Base-by-base conservation (phyloP, 2,113 vertebrate genomes). In the Equus quagga region DNA sequence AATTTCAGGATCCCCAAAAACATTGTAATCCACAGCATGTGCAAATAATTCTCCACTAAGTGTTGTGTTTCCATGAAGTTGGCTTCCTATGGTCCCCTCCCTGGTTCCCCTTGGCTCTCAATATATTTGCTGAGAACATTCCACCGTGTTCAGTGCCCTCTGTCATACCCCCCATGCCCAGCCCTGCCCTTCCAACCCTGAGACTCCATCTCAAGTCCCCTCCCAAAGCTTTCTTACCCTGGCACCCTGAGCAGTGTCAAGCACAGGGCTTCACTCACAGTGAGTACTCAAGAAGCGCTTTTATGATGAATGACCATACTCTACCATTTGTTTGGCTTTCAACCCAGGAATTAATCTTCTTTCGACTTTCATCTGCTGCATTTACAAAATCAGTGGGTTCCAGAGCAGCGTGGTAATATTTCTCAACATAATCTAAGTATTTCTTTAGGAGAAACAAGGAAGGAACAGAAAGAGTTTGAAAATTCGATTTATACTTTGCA, bases 341-440 rank as follows among this genome's bases (percentile, higher is more conserved):
- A 31, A 99, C 99, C 99, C 99, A 99, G 93, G 97, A 97, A 98
- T 99, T 99, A 98, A 99, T 99, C 97, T 99, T 98, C 41, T 92
- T 97, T 98, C 99, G 98, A 97, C 99, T 98, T 87, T 98, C 98
- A 26, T 99, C 99, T 81, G 99, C 24, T 89, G 98, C 98, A 62
- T 99, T 98, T 65, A 99, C 88, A 97, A 99, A 99, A 96, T 99
- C 99, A 70, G 99, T 98, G 3, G 64, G 90, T 97, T 99, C 99
- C 99, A 99, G 97, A 67, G 99, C 99, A 60, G 99, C 99, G 58
- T 98, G 98, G 97, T 99, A 99, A 96, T 99, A 97, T 98, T 99
- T 99, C 97, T 98, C 98, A 31, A 99, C 98, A 97, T 98, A 98
- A 98, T 86, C 98, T 98, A 99, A 91, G 98, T 99, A 99, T 87